Evolutionary conservation across 53 echinoderm and acorn worm species (phyloP).

Genomic region (Holothuria leucospilota): DNA sequence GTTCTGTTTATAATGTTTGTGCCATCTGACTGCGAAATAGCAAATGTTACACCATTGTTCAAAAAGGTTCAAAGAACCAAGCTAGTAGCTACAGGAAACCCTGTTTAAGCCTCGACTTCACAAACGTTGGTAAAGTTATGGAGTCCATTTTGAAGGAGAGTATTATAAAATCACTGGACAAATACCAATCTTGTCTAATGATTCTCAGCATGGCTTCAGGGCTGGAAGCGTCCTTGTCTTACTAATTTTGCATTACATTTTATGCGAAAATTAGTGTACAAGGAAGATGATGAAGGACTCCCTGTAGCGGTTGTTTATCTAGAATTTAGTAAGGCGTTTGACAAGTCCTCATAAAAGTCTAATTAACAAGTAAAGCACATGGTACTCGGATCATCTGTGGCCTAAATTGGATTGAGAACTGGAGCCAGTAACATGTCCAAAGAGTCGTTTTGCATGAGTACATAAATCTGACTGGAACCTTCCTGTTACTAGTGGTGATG

Average conservation of each 20-base stretch:
- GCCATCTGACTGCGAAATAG: not conserved
- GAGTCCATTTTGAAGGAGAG: slow-evolving; percentile 36
- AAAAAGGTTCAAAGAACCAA: not conserved
- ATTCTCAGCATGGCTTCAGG: slow-evolving; percentile 33
- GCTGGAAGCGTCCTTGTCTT: slow-evolving; percentile 42
- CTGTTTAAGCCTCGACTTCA: slow-evolving; percentile 26
- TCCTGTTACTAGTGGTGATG: not conserved
- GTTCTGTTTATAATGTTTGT: not conserved
- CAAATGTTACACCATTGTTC: not conserved
- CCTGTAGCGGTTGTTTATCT: not conserved
- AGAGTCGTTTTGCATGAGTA: too few relatives aligned
- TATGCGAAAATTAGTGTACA: not conserved
- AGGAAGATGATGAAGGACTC: slow-evolving; percentile 4
- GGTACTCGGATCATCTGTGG: too few relatives aligned
- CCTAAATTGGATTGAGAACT: too few relatives aligned
- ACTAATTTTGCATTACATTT: slow-evolving; percentile 29
- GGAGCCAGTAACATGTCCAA: too few relatives aligned
- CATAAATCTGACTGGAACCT: not conserved
- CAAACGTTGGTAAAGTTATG: not conserved
- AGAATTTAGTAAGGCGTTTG: not conserved
- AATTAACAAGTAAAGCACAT: too few relatives aligned
- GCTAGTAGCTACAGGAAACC: not conserved
- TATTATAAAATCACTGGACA: not conserved
- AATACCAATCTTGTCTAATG: slow-evolving; percentile 2
- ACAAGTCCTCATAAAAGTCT: too few relatives aligned